phyloP scores from a whole-genome alignment of 1,140 invertebrate genomes.

The Drosophila willistoni region DNA sequence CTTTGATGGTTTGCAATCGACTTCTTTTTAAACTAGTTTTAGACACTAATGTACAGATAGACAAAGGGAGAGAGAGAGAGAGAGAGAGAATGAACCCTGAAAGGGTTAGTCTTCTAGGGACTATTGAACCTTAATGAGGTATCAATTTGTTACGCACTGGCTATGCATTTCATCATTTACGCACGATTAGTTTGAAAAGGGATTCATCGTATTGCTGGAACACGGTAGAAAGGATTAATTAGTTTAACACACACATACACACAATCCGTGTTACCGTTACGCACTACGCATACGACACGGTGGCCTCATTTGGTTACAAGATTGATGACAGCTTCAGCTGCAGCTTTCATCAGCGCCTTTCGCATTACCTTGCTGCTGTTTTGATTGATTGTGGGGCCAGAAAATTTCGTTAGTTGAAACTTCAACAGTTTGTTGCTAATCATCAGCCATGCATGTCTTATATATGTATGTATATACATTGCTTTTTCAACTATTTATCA shows the following conservation, averaged over 20 bases:
- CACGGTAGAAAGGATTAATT: conserved; percentile 45
- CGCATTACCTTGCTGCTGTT: background rate
- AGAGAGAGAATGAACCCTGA: too few relatives aligned
- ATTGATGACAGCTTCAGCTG: conserved; percentile 41
- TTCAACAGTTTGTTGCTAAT: conserved; percentile 30
- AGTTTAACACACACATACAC: conserved; percentile 19
- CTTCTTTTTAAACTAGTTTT: too few relatives aligned
- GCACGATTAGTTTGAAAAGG: conserved; percentile 46
- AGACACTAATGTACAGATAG: too few relatives aligned
- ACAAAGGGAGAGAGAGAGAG: too few relatives aligned
- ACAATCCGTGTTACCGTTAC: background rate
- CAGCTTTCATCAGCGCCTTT: conserved; percentile 1
- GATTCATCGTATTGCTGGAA: background rate
- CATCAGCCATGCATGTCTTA: conserved; percentile 51
- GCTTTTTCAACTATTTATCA: conserved; percentile 51
- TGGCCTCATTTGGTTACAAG: conserved; percentile 46
- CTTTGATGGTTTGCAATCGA: too few relatives aligned
- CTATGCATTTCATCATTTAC: conserved; percentile 42
- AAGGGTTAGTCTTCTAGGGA: too few relatives aligned
- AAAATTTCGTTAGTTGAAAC: conserved; percentile 9
- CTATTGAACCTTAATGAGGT: conserved; percentile 11
- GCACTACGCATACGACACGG: conserved; percentile 41
- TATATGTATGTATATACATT: conserved; percentile 4
- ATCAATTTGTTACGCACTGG: conserved; percentile 46
- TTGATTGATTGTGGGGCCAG: conserved; percentile 44